phyloP scores from a whole-genome alignment of 1,140 invertebrate genomes.

The Macrocentrus cingulum region DNA sequence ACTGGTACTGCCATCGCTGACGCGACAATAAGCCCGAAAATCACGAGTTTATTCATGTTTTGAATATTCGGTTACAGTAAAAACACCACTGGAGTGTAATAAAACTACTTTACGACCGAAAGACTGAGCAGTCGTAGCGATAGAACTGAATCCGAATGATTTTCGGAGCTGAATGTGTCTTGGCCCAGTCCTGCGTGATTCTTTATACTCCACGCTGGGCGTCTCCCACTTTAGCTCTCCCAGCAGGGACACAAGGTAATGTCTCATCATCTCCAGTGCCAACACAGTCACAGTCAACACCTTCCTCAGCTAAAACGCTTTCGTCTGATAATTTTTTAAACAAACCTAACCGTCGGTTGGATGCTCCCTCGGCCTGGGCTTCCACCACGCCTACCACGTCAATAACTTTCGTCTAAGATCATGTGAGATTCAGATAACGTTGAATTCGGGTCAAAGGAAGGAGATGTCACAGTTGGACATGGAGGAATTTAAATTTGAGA shows the following conservation, averaged over 20 bases:
- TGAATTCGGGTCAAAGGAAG: conserved; percentile 28
- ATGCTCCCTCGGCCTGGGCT: conserved; percentile 20
- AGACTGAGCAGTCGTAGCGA: conserved; percentile 4
- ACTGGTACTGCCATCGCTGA: conserved; percentile 42
- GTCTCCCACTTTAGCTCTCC: conserved; percentile 37
- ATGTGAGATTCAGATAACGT: conserved; percentile 17
- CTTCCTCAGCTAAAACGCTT: conserved; percentile 37
- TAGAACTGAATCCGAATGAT: conserved; percentile 43
- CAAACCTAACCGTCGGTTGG: conserved; percentile 39
- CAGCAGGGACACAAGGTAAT: conserved; percentile 32
- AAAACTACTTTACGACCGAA: too few species aligned
- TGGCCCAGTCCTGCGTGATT: conserved; percentile 51
- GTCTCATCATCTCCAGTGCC: conserved; percentile 15
- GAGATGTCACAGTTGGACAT: not conserved
- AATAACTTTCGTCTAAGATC: conserved; percentile 15
- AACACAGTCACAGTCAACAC: conserved; percentile 12
- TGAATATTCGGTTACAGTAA: too few species aligned
- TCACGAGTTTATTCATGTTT: conserved; percentile 46
- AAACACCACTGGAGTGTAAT: too few species aligned
- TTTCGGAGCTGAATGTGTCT: conserved; percentile 55
- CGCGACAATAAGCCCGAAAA: conserved; percentile 43
- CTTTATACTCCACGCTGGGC: conserved; percentile 51
- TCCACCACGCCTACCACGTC: conserved; percentile 9
- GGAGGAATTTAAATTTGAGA: not conserved
- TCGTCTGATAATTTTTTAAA: conserved; percentile 59